These are phyloP conservation scores for Okapia johnstoni DNA, from an alignment of 2,113 vertebrate genomes.

Conservation along the genomic window DNA sequence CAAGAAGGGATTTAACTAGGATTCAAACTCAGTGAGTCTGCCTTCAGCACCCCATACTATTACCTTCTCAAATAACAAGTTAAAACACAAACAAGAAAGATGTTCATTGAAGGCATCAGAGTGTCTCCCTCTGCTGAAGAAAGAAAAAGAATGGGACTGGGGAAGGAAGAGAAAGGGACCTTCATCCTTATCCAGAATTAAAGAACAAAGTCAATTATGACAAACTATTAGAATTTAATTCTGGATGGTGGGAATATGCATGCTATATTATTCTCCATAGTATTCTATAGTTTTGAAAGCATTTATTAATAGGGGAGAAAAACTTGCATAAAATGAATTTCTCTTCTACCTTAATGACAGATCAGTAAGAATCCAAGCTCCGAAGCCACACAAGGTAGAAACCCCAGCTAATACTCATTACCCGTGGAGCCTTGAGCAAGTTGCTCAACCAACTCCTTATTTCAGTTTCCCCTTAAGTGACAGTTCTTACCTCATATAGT, in stretches of 20 bases:
- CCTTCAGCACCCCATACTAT: background rate
- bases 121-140: background rate
- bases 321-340: background rate
- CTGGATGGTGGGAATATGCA: background rate
- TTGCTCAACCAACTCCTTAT: background rate
- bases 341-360: background rate
- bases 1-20: background rate
- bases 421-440: background rate
- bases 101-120: background rate
- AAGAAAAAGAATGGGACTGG: background rate
- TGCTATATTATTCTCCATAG: background rate
- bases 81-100: background rate
- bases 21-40: background rate
- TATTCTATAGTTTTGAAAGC: background rate
- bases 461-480: background rate
- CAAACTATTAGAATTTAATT: background rate
- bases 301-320: background rate
- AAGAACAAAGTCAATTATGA: background rate
- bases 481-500: background rate
- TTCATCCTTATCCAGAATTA: background rate
- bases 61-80: background rate
- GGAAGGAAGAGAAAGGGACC: background rate
- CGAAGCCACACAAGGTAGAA: background rate
- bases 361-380: background rate
- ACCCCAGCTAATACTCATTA: background rate